Base-by-base conservation (phyloP, 2,113 vertebrate species). In the Engraulis encrasicolus region DNA sequence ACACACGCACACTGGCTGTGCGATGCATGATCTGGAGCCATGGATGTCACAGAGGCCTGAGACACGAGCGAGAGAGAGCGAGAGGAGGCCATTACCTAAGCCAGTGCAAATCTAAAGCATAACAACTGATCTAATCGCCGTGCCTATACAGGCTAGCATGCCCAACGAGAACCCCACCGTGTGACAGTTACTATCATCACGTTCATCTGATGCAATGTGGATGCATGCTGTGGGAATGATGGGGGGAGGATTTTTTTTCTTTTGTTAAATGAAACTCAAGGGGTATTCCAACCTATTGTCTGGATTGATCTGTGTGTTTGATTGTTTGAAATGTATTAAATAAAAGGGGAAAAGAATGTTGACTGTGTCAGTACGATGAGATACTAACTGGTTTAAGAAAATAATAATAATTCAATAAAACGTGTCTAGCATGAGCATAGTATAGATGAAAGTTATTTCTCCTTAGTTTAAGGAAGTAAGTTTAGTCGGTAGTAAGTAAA, bases 61-160 rank as follows among this genome's bases (percentile, higher is more conserved):
- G 58, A 61, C 58, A 9, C 23, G 58, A 20, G 31, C n/a, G n/a
- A n/a, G n/a, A n/a, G n/a, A n/a, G n/a, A n/a, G n/a, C n/a, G n/a
- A n/a, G n/a, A n/a, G n/a, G n/a, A 15, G 66, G 27, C 66, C 31
- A 36, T 74, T 74, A 74, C 66, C 66, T 36, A 74, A 74, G 66
- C 66, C 27, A 31, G 31, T 14, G 18, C 27, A 34, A 34, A 74
- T 34, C 31, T 18, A 34, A 74, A 34, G 66, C 66, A 74, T 74
- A 74, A 74, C 66, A 74, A 74, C 31, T 74, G 27, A 74, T 74
- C 66, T 74, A 74, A 74, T 74, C 27, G 66, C 66, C 31, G 31
- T 31, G 66, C 66, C 23, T 74, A 74, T 3, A 74, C n/a, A n/a
- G n/a, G 66, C 31, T 31, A 74, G 31, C 31, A 15, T 23, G 12